Base-by-base conservation (phyloP, 2,888 invertebrate genomes). In the Branchipolynoe longqiensis region DNA sequence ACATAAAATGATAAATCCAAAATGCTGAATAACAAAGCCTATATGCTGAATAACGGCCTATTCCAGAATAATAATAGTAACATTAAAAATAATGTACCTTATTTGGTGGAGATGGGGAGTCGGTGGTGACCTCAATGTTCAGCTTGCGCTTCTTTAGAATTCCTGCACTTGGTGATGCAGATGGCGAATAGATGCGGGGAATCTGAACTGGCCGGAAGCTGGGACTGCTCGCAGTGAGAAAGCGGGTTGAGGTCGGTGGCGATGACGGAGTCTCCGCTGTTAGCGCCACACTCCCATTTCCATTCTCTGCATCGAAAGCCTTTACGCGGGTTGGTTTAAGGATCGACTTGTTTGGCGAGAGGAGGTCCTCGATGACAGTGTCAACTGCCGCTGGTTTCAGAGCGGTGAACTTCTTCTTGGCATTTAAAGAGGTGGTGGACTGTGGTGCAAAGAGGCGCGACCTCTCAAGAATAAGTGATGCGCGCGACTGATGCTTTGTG, bases 81-180 rank as follows among this genome's bases (percentile, higher is more conserved):
- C n/a, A n/a, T n/a, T n/a, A n/a, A n/a, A n/a, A n/a, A n/a, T n/a
- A 0, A 74, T 87, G 73, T 87, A 92, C 92, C 90, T 92, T 92
- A 28, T 88, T 82, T 12, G 92, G 91, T 28, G 92, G 92, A 8
- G 92, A 92, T 36, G 91, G 91, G 12, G 91, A 90, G 56, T 91
- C 89, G 0, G 87, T 84, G 0, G 86, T 83, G 3, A 83, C 8
- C 8, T 88, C 89, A 1, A 86, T 90, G 78, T 87, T 89, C n/a
- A 91, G 87, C 41, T 89, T 84, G 41, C 90, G 73, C 69, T 90
- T 90, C 87, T 92, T 91, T 82, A 93, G 87, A 38, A 93, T 93
- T 22, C 93, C 91, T 6, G 91, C 91, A 87, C 91, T 91, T 0
- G 93, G 93, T 0, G 93, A 92, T 12, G 92, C 92, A 22, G 90